Percentiles rank a stretch among this genome's conserved stretches.
phyloP scores from a whole-genome alignment of 1,140 invertebrate genomes.

The Formica exsecta region DNA sequence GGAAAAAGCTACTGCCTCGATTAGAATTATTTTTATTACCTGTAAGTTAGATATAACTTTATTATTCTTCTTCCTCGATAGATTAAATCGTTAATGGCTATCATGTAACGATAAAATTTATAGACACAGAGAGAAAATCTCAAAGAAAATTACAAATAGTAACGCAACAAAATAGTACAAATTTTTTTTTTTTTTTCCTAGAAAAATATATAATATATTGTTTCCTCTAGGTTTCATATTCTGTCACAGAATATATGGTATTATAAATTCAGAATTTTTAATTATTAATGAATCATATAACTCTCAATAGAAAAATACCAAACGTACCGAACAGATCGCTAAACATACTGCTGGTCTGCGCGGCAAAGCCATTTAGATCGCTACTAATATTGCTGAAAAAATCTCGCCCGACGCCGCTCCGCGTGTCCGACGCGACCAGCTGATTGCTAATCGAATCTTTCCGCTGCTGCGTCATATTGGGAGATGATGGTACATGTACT shows the following conservation, averaged over 20 bases:
- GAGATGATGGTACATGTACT: slow-evolving; percentile 75
- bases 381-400: slow-evolving; percentile 96
- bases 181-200: not conserved
- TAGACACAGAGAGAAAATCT: not conserved
- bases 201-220: slow-evolving; percentile 3
- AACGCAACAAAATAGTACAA: not conserved
- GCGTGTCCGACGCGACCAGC: slow-evolving; percentile 82
- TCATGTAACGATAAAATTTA: not conserved
- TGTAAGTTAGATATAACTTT: slow-evolving; percentile 55
- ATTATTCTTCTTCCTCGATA: not conserved
- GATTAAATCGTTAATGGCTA: not conserved
- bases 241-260: not conserved
- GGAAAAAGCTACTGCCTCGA: slow-evolving; percentile 77
- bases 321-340: slow-evolving; percentile 93
- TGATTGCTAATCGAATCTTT: slow-evolving; percentile 84
- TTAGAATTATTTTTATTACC: slow-evolving; percentile 85
- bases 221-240: not conserved
- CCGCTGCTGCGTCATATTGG: slow-evolving; percentile 75
- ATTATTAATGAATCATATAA: not conserved
- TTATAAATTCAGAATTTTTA: slow-evolving; percentile 34
- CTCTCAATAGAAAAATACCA: not conserved
- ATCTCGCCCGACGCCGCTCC: slow-evolving; percentile 89
- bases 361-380: slow-evolving; percentile 95
- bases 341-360: slow-evolving; percentile 96
- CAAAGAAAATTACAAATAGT: not conserved